A percentile compares a stretch with the other conserved stretches of the same genome.
These are phyloP conservation scores for Heliocidaris tuberculata DNA, from an alignment of 35 echinoderm and acorn worm genomes.

Conservation along the genomic window DNA sequence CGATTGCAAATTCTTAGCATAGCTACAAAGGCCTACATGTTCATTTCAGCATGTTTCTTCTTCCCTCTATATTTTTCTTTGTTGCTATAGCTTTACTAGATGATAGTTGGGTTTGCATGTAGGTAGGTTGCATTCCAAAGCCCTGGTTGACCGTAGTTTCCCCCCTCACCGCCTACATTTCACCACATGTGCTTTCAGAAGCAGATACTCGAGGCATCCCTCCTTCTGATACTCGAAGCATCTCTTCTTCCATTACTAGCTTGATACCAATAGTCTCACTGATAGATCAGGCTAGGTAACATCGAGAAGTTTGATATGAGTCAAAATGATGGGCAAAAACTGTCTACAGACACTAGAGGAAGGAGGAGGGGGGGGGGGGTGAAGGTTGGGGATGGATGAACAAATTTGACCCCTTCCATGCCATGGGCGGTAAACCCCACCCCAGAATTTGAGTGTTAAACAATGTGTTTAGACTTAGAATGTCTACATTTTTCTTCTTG, in stretches of 20 bases:
- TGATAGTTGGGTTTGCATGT: not conserved
- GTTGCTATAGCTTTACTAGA: not conserved
- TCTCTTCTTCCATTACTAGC: not conserved
- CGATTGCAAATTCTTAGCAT: conserved; percentile 31
- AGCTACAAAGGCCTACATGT: conserved; percentile 8
- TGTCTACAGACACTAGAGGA: too few species aligned
- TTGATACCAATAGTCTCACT: not conserved
- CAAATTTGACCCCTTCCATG: too few species aligned
- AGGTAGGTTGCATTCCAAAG: conserved; percentile 21
- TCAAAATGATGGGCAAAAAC: too few species aligned
- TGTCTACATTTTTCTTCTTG: too few species aligned
- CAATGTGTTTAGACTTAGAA: too few species aligned
- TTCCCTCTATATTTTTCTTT: conserved; percentile 23
- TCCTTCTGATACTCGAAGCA: not conserved
- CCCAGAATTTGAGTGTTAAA: too few species aligned
- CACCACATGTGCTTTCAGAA: conserved; percentile 16
- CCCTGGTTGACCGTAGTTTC: not conserved
- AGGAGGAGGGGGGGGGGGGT: too few species aligned
- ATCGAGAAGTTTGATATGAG: not conserved
- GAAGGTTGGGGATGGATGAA: too few species aligned
- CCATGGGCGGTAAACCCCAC: too few species aligned
- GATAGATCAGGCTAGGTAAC: not conserved
- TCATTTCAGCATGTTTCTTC: not conserved
- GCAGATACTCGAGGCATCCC: not conserved
- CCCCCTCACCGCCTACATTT: not conserved